Percentiles rank a stretch among this genome's conserved stretches.
phyloP scores from a whole-genome alignment of 2,797 vertebrate species.

The Sus cebifrons region DNA sequence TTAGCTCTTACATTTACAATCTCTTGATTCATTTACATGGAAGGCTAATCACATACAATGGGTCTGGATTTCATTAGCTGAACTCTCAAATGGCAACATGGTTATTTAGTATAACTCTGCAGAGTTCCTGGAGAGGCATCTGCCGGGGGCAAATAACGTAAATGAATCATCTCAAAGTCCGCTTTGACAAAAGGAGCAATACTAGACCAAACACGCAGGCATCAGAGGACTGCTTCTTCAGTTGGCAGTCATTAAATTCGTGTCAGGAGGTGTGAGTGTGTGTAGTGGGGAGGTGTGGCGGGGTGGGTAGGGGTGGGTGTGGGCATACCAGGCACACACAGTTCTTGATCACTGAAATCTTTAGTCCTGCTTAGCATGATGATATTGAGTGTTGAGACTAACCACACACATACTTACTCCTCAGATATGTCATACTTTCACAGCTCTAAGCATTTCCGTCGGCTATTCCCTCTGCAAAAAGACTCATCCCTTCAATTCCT shows the following conservation, averaged over 20 bases:
- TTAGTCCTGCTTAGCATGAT: background rate
- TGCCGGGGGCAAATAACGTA: background rate
- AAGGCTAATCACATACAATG: slow-evolving; percentile 48
- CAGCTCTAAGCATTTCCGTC: background rate
- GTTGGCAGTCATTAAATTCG: background rate
- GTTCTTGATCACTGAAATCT: background rate
- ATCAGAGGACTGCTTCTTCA: background rate
- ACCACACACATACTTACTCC: background rate
- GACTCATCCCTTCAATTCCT: background rate
- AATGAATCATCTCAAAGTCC: background rate
- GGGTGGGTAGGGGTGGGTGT: accelerated
- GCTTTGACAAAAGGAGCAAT: background rate
- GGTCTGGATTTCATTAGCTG: slow-evolving; percentile 22
- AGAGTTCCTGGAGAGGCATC: slow-evolving; percentile 15
- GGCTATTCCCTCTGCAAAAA: background rate
- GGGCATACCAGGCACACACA: background rate
- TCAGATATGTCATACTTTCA: background rate
- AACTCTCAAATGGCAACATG: slow-evolving; percentile 4
- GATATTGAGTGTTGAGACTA: background rate
- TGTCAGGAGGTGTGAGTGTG: background rate
- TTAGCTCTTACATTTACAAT: slow-evolving; percentile 53
- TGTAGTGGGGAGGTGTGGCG: too few relatives aligned
- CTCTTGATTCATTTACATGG: slow-evolving; percentile 50
- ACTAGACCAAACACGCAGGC: background rate
- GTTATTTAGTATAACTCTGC: slow-evolving; percentile 45